These are phyloP conservation scores for Myxocyprinus asiaticus DNA, from an alignment of 2,113 vertebrate species.

Conservation along the genomic window DNA sequence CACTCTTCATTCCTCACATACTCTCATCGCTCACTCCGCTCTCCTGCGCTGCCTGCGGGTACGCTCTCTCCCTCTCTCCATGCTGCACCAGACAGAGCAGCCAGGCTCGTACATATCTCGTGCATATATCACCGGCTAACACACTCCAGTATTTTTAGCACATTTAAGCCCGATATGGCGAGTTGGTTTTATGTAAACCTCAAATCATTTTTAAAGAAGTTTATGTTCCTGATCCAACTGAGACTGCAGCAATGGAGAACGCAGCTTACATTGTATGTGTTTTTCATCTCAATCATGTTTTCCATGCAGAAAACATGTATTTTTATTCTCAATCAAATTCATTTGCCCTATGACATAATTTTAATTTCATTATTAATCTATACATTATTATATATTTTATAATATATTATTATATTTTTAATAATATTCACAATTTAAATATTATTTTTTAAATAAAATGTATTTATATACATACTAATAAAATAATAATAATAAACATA, in stretches of 20 bases:
- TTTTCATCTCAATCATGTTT: too few species aligned
- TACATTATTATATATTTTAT: too few species aligned
- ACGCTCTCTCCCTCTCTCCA: neutral
- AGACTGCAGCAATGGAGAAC: neutral
- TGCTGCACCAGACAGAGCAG: slow-evolving; percentile 47
- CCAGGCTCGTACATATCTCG: slow-evolving; percentile 46
- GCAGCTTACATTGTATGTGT: too few species aligned
- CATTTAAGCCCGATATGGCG: slow-evolving; percentile 37
- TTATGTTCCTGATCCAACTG: slow-evolving; percentile 28
- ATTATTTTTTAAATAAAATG: too few species aligned
- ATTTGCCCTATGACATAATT: too few species aligned
- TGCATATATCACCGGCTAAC: slow-evolving; percentile 50
- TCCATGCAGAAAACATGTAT: too few species aligned
- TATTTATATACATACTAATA: too few species aligned
- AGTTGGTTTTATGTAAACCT: slow-evolving; percentile 21
- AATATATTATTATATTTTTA: too few species aligned
- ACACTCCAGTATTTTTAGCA: slow-evolving; percentile 50
- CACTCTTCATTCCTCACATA: slow-evolving; percentile 43
- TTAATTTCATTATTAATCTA: too few species aligned
- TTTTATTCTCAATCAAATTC: too few species aligned
- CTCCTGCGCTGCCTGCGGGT: slow-evolving; percentile 40
- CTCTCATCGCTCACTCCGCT: slow-evolving; percentile 45
- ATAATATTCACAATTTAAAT: too few species aligned
- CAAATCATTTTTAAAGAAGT: slow-evolving; percentile 26
- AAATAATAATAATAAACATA: too few species aligned